Evolutionary conservation across 2,113 vertebrate species (phyloP).

Genomic region (Epinephelus lanceolatus): DNA sequence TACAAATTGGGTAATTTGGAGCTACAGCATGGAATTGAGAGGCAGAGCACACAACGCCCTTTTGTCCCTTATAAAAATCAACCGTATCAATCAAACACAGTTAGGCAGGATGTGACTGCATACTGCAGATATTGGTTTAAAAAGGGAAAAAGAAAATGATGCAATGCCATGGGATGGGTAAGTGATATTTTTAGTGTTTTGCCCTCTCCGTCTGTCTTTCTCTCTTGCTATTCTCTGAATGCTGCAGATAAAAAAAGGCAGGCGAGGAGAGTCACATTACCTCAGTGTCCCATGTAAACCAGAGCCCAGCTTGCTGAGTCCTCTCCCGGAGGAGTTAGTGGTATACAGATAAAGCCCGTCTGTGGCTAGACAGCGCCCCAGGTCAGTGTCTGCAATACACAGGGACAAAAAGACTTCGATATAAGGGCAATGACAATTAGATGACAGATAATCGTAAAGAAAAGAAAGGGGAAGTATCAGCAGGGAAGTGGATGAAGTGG

Average conservation of each 20-base stretch:
- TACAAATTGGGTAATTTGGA: conserved; percentile 1
- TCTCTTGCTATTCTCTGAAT: conserved; percentile 37
- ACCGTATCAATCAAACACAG: conserved; percentile 31
- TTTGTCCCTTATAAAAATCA: conserved; percentile 24
- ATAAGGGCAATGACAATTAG: conserved; percentile 12
- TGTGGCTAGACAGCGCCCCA: conserved; percentile 95
- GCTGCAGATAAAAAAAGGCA: conserved; percentile 50
- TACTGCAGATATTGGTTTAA: conserved; percentile 19
- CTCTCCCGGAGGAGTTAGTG: conserved; percentile 96
- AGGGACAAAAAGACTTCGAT: conserved; percentile 29
- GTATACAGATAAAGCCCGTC: conserved; percentile 98
- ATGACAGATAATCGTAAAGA: conserved; percentile 1
- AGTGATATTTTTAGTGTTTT: conserved; percentile 60
- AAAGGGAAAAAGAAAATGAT: conserved; percentile 33
- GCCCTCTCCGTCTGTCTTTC: conserved; percentile 15
- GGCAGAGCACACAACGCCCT: neutral
- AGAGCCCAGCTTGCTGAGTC: conserved; percentile 97
- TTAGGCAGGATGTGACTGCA: conserved; percentile 19
- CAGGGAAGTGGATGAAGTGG: neutral
- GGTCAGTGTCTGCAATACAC: conserved; percentile 91
- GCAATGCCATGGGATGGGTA: neutral
- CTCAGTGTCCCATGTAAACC: conserved; percentile 97
- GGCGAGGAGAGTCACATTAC: conserved; percentile 82
- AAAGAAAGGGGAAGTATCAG: neutral
- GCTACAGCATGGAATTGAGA: conserved; percentile 18